phyloP scores from a whole-genome alignment of 2,113 vertebrate species.

The Sula dactylatra region DNA sequence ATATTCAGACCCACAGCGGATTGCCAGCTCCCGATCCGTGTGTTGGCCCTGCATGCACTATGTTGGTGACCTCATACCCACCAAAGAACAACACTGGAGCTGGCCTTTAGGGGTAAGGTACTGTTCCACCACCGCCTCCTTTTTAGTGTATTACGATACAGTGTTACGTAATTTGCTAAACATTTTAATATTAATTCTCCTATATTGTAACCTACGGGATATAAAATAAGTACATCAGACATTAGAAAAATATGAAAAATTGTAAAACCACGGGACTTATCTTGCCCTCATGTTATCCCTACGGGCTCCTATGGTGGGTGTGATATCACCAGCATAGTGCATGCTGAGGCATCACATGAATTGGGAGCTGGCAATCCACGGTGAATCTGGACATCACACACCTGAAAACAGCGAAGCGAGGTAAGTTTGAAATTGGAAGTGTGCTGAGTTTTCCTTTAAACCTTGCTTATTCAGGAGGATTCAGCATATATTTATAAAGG shows the following conservation, averaged over 20 bases:
- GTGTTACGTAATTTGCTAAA: constrained; percentile 37
- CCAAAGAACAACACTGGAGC: constrained; percentile 58
- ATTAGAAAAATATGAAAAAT: not conserved
- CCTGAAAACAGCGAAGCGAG: constrained; percentile 51
- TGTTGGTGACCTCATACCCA: constrained; percentile 57
- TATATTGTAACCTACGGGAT: constrained; percentile 12
- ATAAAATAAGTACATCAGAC: constrained; percentile 32
- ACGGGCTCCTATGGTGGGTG: constrained; percentile 50
- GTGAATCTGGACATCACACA: constrained; percentile 70
- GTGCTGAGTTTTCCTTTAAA: constrained; percentile 50
- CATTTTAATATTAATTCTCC: constrained; percentile 28
- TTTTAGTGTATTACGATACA: constrained; percentile 49
- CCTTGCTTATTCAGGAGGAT: constrained; percentile 21
- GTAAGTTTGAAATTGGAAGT: constrained; percentile 41
- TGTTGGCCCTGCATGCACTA: constrained; percentile 55
- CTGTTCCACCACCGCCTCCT: constrained; percentile 64
- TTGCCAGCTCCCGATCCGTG: constrained; percentile 51
- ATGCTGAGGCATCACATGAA: constrained; percentile 54
- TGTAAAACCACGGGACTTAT: constrained; percentile 22
- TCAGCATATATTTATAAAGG: constrained; percentile 26
- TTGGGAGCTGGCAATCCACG: constrained; percentile 65
- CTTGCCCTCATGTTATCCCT: constrained; percentile 44
- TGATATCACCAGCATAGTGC: constrained; percentile 55
- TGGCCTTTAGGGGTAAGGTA: constrained; percentile 59
- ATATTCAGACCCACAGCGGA: constrained; percentile 65